These are phyloP conservation scores for Chelonoidis abingdonii DNA, from an alignment of 2,113 vertebrate species.

Conservation along the genomic window DNA sequence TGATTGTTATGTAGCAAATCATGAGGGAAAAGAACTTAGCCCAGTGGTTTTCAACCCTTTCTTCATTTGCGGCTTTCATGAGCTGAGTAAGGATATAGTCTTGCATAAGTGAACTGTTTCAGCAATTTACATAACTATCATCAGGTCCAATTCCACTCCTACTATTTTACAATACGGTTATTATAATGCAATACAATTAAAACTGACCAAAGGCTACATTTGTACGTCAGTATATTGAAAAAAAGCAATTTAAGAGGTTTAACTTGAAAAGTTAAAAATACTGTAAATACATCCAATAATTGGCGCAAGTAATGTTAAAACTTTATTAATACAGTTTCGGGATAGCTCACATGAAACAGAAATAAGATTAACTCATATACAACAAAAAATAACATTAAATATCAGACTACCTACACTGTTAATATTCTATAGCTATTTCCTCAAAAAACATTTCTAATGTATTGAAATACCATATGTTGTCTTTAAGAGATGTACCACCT, in stretches of 20 bases:
- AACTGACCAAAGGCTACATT: background rate
- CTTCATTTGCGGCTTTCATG: background rate
- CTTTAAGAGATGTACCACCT: background rate
- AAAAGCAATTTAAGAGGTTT: background rate
- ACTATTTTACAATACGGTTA: background rate
- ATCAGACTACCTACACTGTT: background rate
- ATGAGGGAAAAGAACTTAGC: background rate
- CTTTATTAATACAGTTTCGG: background rate
- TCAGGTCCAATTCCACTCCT: background rate
- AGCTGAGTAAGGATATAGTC: background rate
- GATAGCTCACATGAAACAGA: background rate
- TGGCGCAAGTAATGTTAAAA: background rate
- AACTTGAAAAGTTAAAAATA: background rate
- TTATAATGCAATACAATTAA: background rate
- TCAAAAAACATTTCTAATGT: background rate
- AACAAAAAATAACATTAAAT: background rate
- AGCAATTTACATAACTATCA: background rate
- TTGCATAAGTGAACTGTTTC: background rate
- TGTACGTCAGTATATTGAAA: background rate
- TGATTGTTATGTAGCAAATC: background rate
- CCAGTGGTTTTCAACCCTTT: background rate
- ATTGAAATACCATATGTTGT: no score
- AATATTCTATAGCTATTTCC: background rate
- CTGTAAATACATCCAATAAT: background rate
- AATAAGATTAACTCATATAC: background rate